Conservation (phyloP, 2,888 invertebrate species). For the Marronus borbonicus region DNA sequence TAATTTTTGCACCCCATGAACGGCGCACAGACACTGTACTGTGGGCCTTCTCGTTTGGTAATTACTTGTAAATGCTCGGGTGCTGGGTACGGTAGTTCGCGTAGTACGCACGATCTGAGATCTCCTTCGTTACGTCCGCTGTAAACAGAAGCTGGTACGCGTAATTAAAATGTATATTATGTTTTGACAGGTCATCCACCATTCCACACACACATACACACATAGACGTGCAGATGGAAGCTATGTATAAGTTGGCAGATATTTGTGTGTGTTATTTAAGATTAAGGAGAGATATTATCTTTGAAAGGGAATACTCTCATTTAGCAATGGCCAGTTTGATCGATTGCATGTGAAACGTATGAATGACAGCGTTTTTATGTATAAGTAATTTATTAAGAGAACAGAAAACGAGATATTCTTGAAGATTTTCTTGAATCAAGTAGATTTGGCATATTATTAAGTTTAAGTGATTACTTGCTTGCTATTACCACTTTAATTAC, state of each 20-base stretch:
- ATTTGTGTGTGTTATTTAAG: not conserved
- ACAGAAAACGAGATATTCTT: not conserved
- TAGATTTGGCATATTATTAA: no score
- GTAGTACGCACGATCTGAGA: not conserved
- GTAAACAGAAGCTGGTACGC: conserved; percentile 64
- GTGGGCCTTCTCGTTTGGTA: conserved; percentile 56
- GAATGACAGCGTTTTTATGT: not conserved
- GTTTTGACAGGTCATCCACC: conserved; percentile 64
- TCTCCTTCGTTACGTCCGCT: conserved; percentile 43
- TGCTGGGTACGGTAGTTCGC: conserved; percentile 7
- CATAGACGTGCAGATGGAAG: no score
- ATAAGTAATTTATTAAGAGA: not conserved
- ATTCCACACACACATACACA: conserved; percentile 1
- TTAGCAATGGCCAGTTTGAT: not conserved
- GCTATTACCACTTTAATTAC: no score
- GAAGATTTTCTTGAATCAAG: no score
- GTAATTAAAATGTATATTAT: conserved; percentile 69
- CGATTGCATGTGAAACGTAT: not conserved
- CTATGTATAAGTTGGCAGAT: not conserved
- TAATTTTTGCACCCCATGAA: conserved; percentile 70
- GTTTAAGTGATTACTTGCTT: no score
- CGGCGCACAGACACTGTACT: conserved; percentile 48
- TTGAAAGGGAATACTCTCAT: no score
- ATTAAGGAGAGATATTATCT: not conserved
- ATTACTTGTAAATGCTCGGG: conserved; percentile 60